These are phyloP conservation scores for Xestia sexstrigata DNA, from an alignment of 2,888 invertebrate species.

Conservation along the genomic window DNA sequence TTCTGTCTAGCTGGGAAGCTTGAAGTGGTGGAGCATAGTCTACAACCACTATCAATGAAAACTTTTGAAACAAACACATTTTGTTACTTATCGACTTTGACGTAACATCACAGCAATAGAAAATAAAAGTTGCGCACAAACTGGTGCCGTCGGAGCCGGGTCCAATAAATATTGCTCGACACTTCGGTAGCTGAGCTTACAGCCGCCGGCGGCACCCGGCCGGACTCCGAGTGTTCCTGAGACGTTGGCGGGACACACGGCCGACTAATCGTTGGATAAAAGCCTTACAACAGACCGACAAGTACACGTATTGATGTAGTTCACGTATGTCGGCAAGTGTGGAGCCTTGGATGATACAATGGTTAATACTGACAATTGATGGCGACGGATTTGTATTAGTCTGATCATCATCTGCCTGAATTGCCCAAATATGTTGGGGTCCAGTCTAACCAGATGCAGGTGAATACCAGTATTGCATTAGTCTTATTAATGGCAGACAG, in stretches of 20 bases:
- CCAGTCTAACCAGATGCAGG: not conserved
- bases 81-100: not conserved
- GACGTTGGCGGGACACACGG: not conserved
- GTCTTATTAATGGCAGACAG: not conserved
- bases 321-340: not conserved
- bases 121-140: constrained; percentile 19
- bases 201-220: not conserved
- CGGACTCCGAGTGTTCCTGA: not conserved
- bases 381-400: not conserved
- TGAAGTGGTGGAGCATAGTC: not conserved
- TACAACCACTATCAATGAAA: not conserved
- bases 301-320: not conserved
- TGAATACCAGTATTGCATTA: not conserved
- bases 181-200: not conserved
- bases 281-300: not conserved
- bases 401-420: too few relatives aligned
- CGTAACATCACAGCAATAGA: not conserved
- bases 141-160: constrained; percentile 10
- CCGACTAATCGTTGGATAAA: not conserved
- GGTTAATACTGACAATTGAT: not conserved
- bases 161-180: constrained; percentile 39
- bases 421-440: not conserved
- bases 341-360: not conserved
- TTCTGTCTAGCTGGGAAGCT: not conserved
- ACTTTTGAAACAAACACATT: not conserved